Evolutionary conservation across 2,797 vertebrate species (phyloP).

Genomic region (Microctenopoma stevenorrisi): DNA sequence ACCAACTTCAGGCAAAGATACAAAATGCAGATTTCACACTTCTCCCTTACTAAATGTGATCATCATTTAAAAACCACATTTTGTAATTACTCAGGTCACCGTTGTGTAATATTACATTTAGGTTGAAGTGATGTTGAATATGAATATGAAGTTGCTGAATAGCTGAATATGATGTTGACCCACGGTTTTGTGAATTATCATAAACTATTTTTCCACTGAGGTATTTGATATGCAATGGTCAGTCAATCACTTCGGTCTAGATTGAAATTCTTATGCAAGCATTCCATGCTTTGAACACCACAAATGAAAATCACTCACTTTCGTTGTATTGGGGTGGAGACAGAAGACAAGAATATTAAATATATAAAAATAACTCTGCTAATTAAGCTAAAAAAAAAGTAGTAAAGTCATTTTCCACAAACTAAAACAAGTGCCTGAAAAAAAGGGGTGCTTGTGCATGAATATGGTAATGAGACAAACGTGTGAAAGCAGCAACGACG

Average conservation of each 20-base stretch:
- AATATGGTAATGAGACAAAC: conserved; percentile 20
- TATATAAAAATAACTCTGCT: neutral
- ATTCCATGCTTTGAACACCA: neutral
- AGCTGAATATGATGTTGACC: neutral
- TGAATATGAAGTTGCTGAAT: too few relatives aligned
- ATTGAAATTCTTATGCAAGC: too few relatives aligned
- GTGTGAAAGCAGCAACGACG: conserved; percentile 24
- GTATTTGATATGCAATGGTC: neutral
- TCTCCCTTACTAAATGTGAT: too few relatives aligned
- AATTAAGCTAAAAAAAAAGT: neutral
- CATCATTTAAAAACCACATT: too few relatives aligned
- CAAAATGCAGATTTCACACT: too few relatives aligned
- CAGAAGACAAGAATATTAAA: neutral
- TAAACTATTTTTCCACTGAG: neutral
- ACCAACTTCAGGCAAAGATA: neutral
- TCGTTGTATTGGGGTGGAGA: neutral
- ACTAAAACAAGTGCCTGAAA: neutral
- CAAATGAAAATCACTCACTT: neutral
- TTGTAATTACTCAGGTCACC: too few relatives aligned
- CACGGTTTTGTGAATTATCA: neutral
- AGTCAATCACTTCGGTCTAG: too few relatives aligned
- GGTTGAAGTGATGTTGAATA: too few relatives aligned
- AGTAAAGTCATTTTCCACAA: neutral
- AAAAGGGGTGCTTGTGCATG: conserved; percentile 7
- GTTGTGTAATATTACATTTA: too few relatives aligned